Evolutionary conservation across 2,888 invertebrate genomes (phyloP).

Genomic region (Fabriciana adippe): DNA sequence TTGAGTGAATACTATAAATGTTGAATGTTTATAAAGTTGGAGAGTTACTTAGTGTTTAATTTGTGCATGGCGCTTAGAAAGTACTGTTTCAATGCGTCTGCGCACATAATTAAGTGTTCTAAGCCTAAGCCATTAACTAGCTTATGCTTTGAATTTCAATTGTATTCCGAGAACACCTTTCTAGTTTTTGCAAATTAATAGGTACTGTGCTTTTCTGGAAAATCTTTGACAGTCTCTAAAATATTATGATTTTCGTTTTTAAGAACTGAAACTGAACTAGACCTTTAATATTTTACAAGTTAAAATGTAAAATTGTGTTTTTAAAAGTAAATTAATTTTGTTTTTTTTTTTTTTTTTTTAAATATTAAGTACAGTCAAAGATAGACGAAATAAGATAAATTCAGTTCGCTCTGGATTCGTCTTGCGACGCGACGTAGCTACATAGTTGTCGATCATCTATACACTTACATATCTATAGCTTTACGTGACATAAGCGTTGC

Average conservation of each 20-base stretch:
- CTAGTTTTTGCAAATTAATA: not conserved
- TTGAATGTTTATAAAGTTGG: too few species aligned
- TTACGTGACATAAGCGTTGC: conserved; percentile 35
- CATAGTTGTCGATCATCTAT: not conserved
- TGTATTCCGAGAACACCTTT: conserved; percentile 5
- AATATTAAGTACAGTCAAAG: too few species aligned
- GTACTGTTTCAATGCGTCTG: conserved; percentile 1
- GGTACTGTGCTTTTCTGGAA: not conserved
- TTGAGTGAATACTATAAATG: too few species aligned
- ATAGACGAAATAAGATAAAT: too few species aligned
- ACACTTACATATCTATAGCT: not conserved
- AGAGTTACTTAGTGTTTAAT: not conserved
- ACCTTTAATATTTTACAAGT: too few species aligned
- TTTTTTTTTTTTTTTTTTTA: too few species aligned
- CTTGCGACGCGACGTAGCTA: too few species aligned
- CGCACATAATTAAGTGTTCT: conserved; percentile 20
- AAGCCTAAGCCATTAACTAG: conserved; percentile 11
- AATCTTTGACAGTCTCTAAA: not conserved
- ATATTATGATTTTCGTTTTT: too few species aligned
- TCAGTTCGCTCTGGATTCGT: too few species aligned
- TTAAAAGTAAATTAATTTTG: too few species aligned
- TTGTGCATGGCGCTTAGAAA: conserved; percentile 4
- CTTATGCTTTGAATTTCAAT: conserved; percentile 19
- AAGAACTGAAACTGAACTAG: too few species aligned
- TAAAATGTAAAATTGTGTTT: too few species aligned